Conservation (phyloP, 2,797 vertebrate species). For the Acipenser transmontanus region DNA sequence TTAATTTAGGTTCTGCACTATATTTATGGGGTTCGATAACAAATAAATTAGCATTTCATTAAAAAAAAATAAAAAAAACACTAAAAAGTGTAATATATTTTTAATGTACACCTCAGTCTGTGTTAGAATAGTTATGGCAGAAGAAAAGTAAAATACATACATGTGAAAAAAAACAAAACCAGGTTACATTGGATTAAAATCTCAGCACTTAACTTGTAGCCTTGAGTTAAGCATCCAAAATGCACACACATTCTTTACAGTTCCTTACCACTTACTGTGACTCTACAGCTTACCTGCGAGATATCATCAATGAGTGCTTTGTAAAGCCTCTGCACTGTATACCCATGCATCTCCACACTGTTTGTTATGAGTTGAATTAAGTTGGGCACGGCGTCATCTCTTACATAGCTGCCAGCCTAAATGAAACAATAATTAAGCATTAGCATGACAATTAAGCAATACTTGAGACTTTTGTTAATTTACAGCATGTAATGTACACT, state of each 20-base stretch:
- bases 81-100: no score
- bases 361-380: constrained; percentile 98
- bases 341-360: constrained; percentile 95
- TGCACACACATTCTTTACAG: not conserved
- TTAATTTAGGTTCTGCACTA: not conserved
- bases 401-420: constrained; percentile 95
- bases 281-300: constrained; percentile 73
- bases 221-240: no score
- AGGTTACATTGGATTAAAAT: no score
- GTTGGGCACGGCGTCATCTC: constrained; percentile 96
- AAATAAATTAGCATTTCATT: no score
- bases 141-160: not conserved
- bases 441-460: no score
- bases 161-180: not conserved
- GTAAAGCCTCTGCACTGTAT: constrained; percentile 97
- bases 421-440: constrained; percentile 28
- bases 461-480: not conserved
- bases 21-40: no score
- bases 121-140: not conserved
- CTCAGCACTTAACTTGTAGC: no score
- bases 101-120: not conserved
- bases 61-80: no score
- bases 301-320: constrained; percentile 96
- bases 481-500: not conserved
- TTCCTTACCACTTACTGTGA: not conserved